Evolutionary conservation across 2,888 invertebrate genomes (phyloP).

Genomic region (Agonopterix arenella): DNA sequence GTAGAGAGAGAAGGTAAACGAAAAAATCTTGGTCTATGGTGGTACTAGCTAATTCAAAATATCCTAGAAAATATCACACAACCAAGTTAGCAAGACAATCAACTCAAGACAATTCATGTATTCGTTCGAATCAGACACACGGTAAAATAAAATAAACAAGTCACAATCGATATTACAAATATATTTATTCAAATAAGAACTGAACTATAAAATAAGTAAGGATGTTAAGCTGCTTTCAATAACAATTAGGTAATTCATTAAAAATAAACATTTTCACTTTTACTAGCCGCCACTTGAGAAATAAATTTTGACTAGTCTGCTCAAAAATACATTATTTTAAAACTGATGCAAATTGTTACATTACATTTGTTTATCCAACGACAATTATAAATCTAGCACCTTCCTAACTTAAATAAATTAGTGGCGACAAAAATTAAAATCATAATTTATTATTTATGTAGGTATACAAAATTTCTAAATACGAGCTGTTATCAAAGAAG

Average conservation of each 20-base stretch:
- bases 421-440: constrained; percentile 27
- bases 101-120: no score
- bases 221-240: constrained; percentile 58
- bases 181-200: constrained; percentile 71
- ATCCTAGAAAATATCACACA: no score
- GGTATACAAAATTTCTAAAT: constrained; percentile 63
- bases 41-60: no score
- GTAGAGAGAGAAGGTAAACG: no score
- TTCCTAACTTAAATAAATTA: constrained; percentile 30
- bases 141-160: neutral
- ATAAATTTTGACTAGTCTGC: constrained; percentile 61
- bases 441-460: constrained; percentile 25
- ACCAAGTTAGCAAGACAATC: no score
- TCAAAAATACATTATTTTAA: constrained; percentile 12
- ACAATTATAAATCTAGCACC: constrained; percentile 43
- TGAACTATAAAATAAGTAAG: constrained; percentile 60
- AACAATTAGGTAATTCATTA: constrained; percentile 41
- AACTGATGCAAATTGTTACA: neutral
- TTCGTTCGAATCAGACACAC: no score
- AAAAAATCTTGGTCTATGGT: no score
- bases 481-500: constrained; percentile 59
- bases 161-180: constrained; percentile 64
- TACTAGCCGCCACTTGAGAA: constrained; percentile 41
- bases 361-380: neutral
- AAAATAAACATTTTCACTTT: constrained; percentile 26